A percentile compares a stretch with the other conserved stretches of the same genome.
These are phyloP conservation scores for Campopleginae sp. DNA, from an alignment of 2,888 invertebrate species.

Conservation along the genomic window DNA sequence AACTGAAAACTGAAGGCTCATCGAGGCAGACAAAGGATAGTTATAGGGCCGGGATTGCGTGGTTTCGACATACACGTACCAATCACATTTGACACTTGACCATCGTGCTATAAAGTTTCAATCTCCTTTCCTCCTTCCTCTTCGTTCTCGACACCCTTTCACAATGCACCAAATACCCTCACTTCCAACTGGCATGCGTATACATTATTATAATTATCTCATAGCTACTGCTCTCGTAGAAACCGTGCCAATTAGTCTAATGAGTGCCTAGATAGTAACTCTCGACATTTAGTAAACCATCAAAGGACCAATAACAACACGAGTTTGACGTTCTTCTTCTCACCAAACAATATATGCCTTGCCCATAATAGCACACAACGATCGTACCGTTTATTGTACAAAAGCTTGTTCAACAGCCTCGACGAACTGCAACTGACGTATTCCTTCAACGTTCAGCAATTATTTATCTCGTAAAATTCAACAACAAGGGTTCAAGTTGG, in stretches of 20 bases:
- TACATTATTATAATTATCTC: slow-evolving; percentile 49
- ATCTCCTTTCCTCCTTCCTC: slow-evolving; percentile 54
- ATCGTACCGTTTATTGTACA: not conserved
- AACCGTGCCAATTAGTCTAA: slow-evolving; percentile 56
- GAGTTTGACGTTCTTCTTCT: not conserved
- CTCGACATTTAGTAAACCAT: slow-evolving; percentile 22
- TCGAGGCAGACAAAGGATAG: slow-evolving; percentile 35
- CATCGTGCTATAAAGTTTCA: slow-evolving; percentile 73
- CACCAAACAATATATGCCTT: not conserved
- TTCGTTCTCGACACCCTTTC: not conserved
- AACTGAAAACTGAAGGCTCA: slow-evolving; percentile 18
- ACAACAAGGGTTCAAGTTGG: no score
- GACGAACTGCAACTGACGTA: not conserved
- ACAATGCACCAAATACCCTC: slow-evolving; percentile 4
- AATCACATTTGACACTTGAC: slow-evolving; percentile 77
- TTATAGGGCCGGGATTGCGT: slow-evolving; percentile 54
- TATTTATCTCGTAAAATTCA: no score
- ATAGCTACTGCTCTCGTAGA: slow-evolving; percentile 33
- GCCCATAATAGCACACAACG: not conserved
- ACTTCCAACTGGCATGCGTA: not conserved
- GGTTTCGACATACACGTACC: slow-evolving; percentile 61
- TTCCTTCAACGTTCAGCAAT: not conserved
- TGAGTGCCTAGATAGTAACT: slow-evolving; percentile 41
- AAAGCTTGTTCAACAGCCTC: not conserved
- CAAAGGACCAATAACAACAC: slow-evolving; percentile 38